Conservation (phyloP, 2,888 invertebrate species). For the Crocallis elinguaria region DNA sequence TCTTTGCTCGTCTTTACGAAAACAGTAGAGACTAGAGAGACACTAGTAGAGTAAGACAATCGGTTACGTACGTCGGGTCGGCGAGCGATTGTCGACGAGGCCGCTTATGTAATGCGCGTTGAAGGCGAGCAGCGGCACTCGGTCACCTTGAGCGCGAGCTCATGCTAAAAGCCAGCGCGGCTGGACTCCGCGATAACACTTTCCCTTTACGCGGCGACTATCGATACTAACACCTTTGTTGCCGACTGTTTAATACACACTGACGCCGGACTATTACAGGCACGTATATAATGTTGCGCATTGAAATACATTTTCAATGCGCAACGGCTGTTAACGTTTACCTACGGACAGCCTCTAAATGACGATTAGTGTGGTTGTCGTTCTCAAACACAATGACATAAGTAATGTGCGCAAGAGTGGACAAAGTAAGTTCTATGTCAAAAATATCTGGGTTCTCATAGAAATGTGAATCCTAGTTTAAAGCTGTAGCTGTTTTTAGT, state of each 20-base stretch:
- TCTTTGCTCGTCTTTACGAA: constrained; percentile 30
- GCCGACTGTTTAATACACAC: constrained; percentile 43
- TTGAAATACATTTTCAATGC: constrained; percentile 39
- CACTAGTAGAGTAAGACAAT: constrained; percentile 31
- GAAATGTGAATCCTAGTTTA: too few species aligned
- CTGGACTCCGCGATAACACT: constrained; percentile 60
- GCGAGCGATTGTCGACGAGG: constrained; percentile 49
- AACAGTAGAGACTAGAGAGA: constrained; percentile 38
- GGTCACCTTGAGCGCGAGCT: constrained; percentile 70
- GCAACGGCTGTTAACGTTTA: constrained; percentile 19
- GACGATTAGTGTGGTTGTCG: constrained; percentile 11
- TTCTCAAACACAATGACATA: constrained; percentile 14
- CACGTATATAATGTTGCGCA: constrained; percentile 44
- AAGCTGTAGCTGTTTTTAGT: too few species aligned
- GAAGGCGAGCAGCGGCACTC: constrained; percentile 41
- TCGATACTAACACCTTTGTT: constrained; percentile 40
- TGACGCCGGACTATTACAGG: constrained; percentile 36
- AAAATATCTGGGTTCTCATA: too few species aligned
- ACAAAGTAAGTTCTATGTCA: too few species aligned
- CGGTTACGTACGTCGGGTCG: constrained; percentile 56
- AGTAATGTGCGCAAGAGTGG: constrained; percentile 1
- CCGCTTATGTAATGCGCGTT: constrained; percentile 55
- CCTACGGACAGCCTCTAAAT: constrained; percentile 11
- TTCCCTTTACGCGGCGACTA: constrained; percentile 53
- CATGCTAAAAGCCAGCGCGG: constrained; percentile 56